These are phyloP conservation scores for Synodontis membranacea DNA, from an alignment of 2,113 vertebrate species.

Conservation along the genomic window DNA sequence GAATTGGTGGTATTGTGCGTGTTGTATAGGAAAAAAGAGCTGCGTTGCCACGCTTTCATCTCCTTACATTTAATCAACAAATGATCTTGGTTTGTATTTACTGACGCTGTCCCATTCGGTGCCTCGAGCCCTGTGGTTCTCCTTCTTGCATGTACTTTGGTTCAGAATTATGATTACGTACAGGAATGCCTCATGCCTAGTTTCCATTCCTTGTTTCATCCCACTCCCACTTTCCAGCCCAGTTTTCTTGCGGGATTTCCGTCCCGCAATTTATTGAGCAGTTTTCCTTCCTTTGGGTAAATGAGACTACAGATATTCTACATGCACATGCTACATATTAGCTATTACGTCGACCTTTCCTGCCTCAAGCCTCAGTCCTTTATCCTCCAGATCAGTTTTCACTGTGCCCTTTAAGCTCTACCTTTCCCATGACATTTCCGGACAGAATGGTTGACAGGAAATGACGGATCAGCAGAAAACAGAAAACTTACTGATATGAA, in stretches of 20 bases:
- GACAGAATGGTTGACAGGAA: neutral
- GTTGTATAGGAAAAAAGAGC: neutral
- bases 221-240: neutral
- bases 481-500: neutral
- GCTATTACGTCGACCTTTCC: neutral
- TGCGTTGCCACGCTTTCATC: neutral
- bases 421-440: constrained; percentile 7
- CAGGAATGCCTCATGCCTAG: neutral
- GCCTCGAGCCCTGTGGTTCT: neutral
- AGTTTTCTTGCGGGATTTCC: neutral
- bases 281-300: neutral
- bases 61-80: neutral
- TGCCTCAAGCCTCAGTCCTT: neutral
- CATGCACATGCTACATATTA: neutral
- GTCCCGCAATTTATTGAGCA: neutral
- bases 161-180: neutral
- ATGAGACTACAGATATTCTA: neutral
- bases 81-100: neutral
- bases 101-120: neutral
- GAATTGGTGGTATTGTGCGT: neutral
- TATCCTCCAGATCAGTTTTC: constrained; percentile 1
- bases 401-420: constrained; percentile 16
- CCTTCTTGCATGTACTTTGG: neutral
- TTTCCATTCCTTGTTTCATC: neutral
- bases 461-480: neutral